phyloP scores from a whole-genome alignment of 2,113 vertebrate genomes.

The Channa maculata region DNA sequence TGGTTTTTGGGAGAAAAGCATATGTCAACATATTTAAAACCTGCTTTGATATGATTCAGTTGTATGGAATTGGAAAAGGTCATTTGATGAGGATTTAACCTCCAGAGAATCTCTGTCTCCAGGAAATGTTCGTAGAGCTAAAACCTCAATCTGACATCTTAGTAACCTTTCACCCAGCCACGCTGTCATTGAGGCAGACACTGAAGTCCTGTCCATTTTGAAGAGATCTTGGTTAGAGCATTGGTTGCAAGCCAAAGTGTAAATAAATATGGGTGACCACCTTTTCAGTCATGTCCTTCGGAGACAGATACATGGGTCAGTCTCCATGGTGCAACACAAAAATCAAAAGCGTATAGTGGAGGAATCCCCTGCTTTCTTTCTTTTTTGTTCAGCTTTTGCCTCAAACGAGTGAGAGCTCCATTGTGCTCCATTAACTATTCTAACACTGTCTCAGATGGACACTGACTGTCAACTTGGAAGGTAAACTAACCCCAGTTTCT shows the following conservation, averaged over 20 bases:
- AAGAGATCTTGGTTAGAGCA: constrained; percentile 10
- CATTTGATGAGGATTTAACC: constrained; percentile 14
- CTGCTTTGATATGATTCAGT: neutral
- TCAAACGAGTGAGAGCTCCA: too few species aligned
- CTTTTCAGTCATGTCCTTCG: neutral
- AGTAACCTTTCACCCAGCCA: constrained; percentile 16
- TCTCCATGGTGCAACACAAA: neutral
- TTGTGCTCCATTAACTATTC: too few species aligned
- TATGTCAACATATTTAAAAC: neutral
- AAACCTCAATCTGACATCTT: constrained; percentile 24
- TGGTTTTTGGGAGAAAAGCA: neutral
- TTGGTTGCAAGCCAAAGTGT: constrained; percentile 36
- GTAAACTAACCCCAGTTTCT: neutral
- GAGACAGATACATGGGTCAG: neutral
- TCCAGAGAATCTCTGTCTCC: neutral
- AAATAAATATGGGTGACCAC: constrained; percentile 31
- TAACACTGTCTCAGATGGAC: neutral
- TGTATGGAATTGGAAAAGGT: neutral
- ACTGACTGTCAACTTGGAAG: neutral
- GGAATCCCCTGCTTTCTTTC: neutral
- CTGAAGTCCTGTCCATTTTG: constrained; percentile 23
- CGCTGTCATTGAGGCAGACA: constrained; percentile 31
- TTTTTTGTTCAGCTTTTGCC: too few species aligned
- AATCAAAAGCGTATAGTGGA: neutral
- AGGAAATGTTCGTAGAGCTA: constrained; percentile 18